phyloP scores from a whole-genome alignment of 2,797 vertebrate species.

The Lacerta agilis region DNA sequence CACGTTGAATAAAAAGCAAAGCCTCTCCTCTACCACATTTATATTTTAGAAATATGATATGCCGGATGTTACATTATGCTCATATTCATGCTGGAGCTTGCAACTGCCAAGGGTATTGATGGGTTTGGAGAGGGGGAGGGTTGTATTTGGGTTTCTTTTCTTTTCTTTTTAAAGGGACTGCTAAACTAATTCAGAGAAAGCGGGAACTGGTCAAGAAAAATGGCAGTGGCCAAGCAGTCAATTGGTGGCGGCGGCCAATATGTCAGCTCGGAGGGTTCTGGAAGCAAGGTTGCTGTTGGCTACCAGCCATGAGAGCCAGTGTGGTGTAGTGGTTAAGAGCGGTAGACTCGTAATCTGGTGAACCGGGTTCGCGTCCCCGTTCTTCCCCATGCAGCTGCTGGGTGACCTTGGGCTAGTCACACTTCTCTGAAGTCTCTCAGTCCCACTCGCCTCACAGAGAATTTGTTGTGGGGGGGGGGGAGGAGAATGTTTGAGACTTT shows the following conservation, averaged over 20 bases:
- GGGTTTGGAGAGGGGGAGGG: too few species aligned
- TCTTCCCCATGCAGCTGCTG: too few species aligned
- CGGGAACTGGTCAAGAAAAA: background rate
- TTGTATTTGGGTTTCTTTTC: background rate
- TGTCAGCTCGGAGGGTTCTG: background rate
- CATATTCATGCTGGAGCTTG: background rate
- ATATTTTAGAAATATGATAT: background rate
- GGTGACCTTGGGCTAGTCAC: too few species aligned
- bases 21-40: background rate
- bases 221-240: background rate
- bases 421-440: too few species aligned
- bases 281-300: background rate
- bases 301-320: too few species aligned
- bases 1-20: background rate
- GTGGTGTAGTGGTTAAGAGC: too few species aligned
- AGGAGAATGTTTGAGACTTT: too few species aligned
- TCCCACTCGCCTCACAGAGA: too few species aligned
- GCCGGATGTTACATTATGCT: background rate
- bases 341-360: too few species aligned
- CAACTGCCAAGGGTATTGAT: background rate
- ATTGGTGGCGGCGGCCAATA: background rate
- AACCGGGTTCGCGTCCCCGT: too few species aligned
- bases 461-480: too few species aligned
- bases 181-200: background rate
- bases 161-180: background rate